Evolutionary conservation across 2,888 invertebrate genomes (phyloP), one percentile per base, ranked within the genome.

Genomic region (Sarcophaga caerulescens): DNA sequence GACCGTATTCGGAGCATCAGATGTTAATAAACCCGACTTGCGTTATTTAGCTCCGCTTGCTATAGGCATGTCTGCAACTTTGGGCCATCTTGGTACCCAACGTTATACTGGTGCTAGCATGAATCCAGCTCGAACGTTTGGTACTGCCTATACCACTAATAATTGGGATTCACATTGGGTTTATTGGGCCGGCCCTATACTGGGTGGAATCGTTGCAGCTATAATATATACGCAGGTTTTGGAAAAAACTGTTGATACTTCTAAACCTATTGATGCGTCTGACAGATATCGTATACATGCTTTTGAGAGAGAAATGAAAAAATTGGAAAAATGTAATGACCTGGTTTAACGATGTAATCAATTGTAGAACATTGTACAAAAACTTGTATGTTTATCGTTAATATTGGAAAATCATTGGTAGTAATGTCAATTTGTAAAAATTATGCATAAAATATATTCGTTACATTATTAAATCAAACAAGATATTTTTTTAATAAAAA

Each of bases 71-170:
- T 95, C 98, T 0, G 97, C 98, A 70, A 95, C 96, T 0, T 94
- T 97, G 84, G 97, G 97, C 6, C 98, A 98, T 92, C 94, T 98
- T 89, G 95, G 96, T 77, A 96, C 96, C 12, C 96, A 98, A 90
- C 96, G 96, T 93, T 95, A 95, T 91, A 98, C 98, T 10, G 97
- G 98, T 66, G 95, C 97, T 59, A 96, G 98, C 89, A 98, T 98
- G 98, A 98, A 98, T 94, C 98, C 98, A 0, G 98, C 98, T 0
- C 94, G 98, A 85, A 96, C 97, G 81, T 95, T 98, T 91, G 98
- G 98, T 81, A 97, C 97, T 0, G 97, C 98, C 2, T 95, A 97
- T 35, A 95, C 97, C 78, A 95, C 95, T 88, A 95, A 95, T 84
- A 93, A 93, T 57, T 98, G 97, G 96, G 93, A 94, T 5, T 93